phyloP scores from a whole-genome alignment of 2,797 vertebrate species.

The Rhodeus uyekii region DNA sequence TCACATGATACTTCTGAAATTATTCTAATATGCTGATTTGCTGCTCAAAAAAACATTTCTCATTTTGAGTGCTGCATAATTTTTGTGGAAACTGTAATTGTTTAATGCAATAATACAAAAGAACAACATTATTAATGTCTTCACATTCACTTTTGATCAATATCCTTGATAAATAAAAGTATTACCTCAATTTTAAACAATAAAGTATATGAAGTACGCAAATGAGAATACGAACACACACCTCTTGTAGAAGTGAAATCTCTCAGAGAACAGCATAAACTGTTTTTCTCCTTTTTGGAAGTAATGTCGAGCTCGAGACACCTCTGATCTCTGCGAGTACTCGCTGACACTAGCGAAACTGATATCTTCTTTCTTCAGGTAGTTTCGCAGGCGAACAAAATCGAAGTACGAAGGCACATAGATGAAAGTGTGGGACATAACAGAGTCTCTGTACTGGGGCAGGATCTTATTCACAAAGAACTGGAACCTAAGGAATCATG shows the following conservation, averaged over 20 bases:
- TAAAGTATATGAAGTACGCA: background rate
- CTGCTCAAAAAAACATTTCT: background rate
- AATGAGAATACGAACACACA: conserved; percentile 55
- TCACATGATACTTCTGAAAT: background rate
- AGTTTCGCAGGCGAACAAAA: conserved; percentile 91
- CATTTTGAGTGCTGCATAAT: background rate
- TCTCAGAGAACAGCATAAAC: conserved; percentile 92
- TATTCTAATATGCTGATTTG: background rate
- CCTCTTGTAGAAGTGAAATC: conserved; percentile 99
- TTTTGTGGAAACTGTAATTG: background rate
- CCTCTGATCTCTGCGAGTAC: conserved; percentile 81
- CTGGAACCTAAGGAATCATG: conserved; percentile 80
- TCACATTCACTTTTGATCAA: background rate
- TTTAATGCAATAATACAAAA: background rate
- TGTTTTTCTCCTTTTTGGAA: conserved; percentile 89
- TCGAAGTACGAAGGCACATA: conserved; percentile 95
- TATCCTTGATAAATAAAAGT: background rate
- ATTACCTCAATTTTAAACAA: background rate
- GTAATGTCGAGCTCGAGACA: conserved; percentile 87
- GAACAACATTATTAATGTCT: background rate
- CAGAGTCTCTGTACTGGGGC: conserved; percentile 91
- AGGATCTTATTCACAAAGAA: conserved; percentile 90
- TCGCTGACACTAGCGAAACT: conserved; percentile 88
- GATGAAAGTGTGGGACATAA: conserved; percentile 95
- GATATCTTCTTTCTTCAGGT: conserved; percentile 91